Percentiles rank a stretch among this genome's conserved stretches.
Evolutionary conservation across 2,888 invertebrate species (phyloP).

Genomic region (Tridacna gigas): DNA sequence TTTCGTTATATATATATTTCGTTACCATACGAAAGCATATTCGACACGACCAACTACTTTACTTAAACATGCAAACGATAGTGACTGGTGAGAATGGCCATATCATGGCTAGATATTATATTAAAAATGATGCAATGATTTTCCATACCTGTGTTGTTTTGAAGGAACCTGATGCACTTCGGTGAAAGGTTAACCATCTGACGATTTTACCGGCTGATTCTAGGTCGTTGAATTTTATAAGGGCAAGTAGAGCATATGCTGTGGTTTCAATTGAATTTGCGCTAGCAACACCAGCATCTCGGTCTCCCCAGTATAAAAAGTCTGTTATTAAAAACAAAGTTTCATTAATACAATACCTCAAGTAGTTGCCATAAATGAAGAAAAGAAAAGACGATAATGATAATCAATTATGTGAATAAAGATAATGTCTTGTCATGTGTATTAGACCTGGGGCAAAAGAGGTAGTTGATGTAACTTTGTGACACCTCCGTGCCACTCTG

Average conservation of each 20-base stretch:
- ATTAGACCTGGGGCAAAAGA: too few relatives aligned
- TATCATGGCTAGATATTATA: not conserved
- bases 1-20: too few relatives aligned
- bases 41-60: too few relatives aligned
- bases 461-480: too few relatives aligned
- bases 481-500: too few relatives aligned
- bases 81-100: too few relatives aligned
- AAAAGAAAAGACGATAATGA: not conserved
- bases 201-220: conserved; percentile 70
- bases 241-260: conserved; percentile 77
- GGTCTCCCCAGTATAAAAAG: conserved; percentile 64
- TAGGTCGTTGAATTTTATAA: conserved; percentile 69
- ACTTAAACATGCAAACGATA: too few relatives aligned
- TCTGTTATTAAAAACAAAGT: not conserved
- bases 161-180: conserved; percentile 73
- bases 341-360: not conserved
- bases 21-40: too few relatives aligned
- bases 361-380: conserved; percentile 1
- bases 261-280: conserved; percentile 76
- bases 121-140: not conserved
- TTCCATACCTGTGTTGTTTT: conserved; percentile 77
- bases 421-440: not conserved
- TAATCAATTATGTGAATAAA: not conserved
- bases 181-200: conserved; percentile 74
- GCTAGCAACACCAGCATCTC: conserved; percentile 59